Evolutionary conservation across 2,797 vertebrate genomes (phyloP).

Genomic region (Psittacula echo): DNA sequence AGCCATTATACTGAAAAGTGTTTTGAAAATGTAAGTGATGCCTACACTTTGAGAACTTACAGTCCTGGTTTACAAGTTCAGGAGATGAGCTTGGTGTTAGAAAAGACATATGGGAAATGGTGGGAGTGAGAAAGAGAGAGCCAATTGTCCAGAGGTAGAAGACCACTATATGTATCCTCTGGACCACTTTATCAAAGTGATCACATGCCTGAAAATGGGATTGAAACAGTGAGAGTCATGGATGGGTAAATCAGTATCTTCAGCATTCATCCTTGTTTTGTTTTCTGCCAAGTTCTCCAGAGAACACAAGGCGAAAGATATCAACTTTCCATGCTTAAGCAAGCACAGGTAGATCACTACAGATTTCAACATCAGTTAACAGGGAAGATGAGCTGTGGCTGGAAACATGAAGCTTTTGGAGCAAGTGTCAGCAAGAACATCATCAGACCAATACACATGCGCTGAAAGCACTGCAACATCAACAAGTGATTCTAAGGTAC

Average conservation of each 20-base stretch:
- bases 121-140: background rate
- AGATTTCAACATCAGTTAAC: conserved; percentile 57
- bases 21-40: background rate
- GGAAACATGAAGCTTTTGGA: conserved; percentile 42
- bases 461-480: background rate
- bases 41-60: background rate
- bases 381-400: conserved; percentile 26
- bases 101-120: background rate
- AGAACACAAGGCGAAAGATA: conserved; percentile 13
- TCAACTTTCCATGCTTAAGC: conserved; percentile 15
- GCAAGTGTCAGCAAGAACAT: background rate
- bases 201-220: background rate
- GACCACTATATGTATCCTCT: background rate
- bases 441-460: background rate
- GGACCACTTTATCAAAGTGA: background rate
- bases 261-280: background rate
- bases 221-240: background rate
- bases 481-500: background rate
- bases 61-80: background rate
- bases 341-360: conserved; percentile 38
- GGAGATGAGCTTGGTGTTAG: background rate
- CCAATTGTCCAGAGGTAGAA: background rate
- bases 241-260: conserved; percentile 16
- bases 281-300: background rate
- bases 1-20: background rate